Evolutionary conservation across 2,888 invertebrate genomes (phyloP).

Genomic region (Mystacides longicornis): DNA sequence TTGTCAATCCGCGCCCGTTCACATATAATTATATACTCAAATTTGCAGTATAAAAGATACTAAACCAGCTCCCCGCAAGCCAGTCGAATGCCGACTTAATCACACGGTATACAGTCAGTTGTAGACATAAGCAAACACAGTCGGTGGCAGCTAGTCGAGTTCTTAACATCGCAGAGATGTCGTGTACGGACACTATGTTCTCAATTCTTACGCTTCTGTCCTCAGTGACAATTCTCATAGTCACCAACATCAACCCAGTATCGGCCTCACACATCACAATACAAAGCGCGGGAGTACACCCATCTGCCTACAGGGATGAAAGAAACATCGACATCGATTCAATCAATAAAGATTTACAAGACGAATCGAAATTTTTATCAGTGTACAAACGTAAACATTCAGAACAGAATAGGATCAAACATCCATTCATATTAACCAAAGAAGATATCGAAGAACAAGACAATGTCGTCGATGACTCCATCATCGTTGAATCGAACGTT

Average conservation of each 20-base stretch:
- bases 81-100: slow-evolving; percentile 19
- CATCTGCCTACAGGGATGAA: slow-evolving; percentile 11
- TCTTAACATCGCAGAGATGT: slow-evolving; percentile 10
- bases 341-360: slow-evolving; percentile 29
- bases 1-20: slow-evolving; percentile 7
- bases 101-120: neutral
- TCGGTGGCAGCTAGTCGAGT: neutral
- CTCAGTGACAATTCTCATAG: too few species aligned
- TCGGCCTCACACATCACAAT: too few species aligned
- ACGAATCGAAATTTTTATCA: slow-evolving; percentile 38
- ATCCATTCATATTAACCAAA: slow-evolving; percentile 41
- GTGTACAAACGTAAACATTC: slow-evolving; percentile 37
- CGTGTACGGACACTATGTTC: slow-evolving; percentile 4
- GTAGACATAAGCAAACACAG: too few species aligned
- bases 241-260: too few species aligned
- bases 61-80: slow-evolving; percentile 15
- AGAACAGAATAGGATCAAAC: slow-evolving; percentile 36
- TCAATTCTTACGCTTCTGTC: too few species aligned
- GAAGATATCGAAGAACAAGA: slow-evolving; percentile 36
- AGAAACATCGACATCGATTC: slow-evolving; percentile 9
- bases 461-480: slow-evolving; percentile 39
- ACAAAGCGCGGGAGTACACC: too few species aligned
- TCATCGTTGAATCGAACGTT: slow-evolving; percentile 42
- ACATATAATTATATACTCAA: slow-evolving; percentile 19
- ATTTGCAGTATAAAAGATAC: slow-evolving; percentile 25